Evolutionary conservation across 2,888 invertebrate genomes (phyloP).

Genomic region (Drosophila mulleri): DNA sequence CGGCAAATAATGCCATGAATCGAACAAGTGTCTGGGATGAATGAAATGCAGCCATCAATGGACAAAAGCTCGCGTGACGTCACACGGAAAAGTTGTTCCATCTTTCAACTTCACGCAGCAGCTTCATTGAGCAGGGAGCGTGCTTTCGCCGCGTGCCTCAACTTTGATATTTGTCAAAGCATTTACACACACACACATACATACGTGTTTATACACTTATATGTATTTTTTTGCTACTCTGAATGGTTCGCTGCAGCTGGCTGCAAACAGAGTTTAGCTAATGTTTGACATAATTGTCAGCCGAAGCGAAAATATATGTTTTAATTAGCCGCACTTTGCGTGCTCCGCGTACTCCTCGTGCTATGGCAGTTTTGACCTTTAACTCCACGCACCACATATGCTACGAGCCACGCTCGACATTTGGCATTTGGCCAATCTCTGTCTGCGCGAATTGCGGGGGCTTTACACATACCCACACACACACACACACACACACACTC

Average conservation of each 20-base stretch:
- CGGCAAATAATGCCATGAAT: constrained; percentile 38
- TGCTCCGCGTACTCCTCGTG: not conserved
- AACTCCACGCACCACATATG: constrained; percentile 15
- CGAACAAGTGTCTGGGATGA: constrained; percentile 26
- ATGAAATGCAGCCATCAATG: constrained; percentile 59
- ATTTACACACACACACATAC: too few relatives aligned
- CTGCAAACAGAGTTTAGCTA: constrained; percentile 5
- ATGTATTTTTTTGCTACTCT: too few relatives aligned
- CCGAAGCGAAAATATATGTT: constrained; percentile 11
- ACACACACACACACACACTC: not conserved
- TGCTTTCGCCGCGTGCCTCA: constrained; percentile 30
- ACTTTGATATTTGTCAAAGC: constrained; percentile 42
- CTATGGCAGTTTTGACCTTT: constrained; percentile 57
- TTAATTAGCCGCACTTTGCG: constrained; percentile 44
- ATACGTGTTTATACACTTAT: too few relatives aligned
- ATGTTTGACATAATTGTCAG: constrained; percentile 2
- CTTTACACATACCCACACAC: not conserved
- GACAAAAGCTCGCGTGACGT: constrained; percentile 66
- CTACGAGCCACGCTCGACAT: constrained; percentile 41
- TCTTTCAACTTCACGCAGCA: not conserved
- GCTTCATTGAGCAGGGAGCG: constrained; percentile 13
- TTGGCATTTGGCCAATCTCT: constrained; percentile 46
- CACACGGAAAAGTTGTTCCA: constrained; percentile 14
- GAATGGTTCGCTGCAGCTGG: not conserved
- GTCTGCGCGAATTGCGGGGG: not conserved